phyloP scores from a whole-genome alignment of 2,888 invertebrate genomes.

The Leptopterna dolabrata region DNA sequence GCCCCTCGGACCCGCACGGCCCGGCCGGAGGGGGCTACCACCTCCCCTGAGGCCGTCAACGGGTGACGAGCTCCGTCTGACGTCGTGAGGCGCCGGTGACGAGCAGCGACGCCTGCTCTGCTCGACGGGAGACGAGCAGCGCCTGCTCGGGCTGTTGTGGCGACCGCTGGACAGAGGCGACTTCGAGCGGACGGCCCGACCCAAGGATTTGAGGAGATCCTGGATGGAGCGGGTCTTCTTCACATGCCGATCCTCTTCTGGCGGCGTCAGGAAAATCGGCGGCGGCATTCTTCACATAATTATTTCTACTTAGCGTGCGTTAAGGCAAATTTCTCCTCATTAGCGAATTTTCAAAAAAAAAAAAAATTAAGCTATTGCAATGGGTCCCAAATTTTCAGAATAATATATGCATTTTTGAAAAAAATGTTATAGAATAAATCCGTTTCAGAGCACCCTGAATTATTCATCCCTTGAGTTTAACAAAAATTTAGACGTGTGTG shows the following conservation, averaged over 20 bases:
- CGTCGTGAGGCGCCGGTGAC: neutral
- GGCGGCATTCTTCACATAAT: constrained; percentile 45
- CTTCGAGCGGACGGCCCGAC: constrained; percentile 44
- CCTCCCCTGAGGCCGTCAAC: neutral
- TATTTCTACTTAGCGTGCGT: neutral
- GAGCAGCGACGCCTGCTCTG: constrained; percentile 15
- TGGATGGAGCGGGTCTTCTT: constrained; percentile 50
- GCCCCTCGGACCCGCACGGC: neutral
- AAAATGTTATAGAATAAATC: too few species aligned
- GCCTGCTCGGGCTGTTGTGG: neutral
- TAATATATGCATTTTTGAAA: too few species aligned
- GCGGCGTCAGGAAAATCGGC: constrained; percentile 49
- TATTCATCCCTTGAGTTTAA: too few species aligned
- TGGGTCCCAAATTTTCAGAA: too few species aligned
- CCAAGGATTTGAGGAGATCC: constrained; percentile 47
- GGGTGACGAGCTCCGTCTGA: constrained; percentile 26
- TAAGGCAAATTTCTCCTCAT: neutral
- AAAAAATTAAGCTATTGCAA: too few species aligned
- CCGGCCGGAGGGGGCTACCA: neutral
- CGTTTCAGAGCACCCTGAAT: too few species aligned
- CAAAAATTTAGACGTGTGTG: too few species aligned
- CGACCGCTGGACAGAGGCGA: constrained; percentile 13
- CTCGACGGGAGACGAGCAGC: neutral
- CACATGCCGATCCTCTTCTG: constrained; percentile 29
- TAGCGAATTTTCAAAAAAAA: too few species aligned